These are phyloP conservation scores for Dusona sp. DNA, from an alignment of 2,888 invertebrate genomes.

Conservation along the genomic window DNA sequence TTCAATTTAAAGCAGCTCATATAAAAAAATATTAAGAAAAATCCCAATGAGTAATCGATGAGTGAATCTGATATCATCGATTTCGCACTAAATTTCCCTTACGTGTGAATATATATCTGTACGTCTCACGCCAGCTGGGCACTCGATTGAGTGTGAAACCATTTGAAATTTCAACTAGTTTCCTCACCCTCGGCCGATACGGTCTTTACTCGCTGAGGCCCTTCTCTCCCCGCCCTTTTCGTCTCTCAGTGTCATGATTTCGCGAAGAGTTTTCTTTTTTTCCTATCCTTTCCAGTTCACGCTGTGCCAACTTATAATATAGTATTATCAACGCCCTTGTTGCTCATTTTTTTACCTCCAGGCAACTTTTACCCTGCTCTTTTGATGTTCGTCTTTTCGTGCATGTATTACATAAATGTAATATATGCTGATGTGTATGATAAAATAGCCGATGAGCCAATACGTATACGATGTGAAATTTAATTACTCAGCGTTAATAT, in stretches of 20 bases:
- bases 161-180: conserved; percentile 69
- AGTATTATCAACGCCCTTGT: conserved; percentile 55
- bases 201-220: conserved; percentile 29
- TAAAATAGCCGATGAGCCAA: conserved; percentile 47
- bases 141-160: conserved; percentile 70
- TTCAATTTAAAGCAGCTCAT: background rate
- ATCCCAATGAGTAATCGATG: background rate
- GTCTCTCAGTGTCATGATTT: conserved; percentile 34
- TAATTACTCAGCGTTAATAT: conserved; percentile 30
- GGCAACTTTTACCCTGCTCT: background rate
- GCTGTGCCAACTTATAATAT: conserved; percentile 35
- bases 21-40: background rate
- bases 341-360: conserved; percentile 53
- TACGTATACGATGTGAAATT: conserved; percentile 35
- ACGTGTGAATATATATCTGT: conserved; percentile 20
- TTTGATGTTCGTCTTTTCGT: conserved; percentile 13
- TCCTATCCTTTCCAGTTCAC: conserved; percentile 49
- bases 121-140: conserved; percentile 34
- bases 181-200: conserved; percentile 24
- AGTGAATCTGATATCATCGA: conserved; percentile 16
- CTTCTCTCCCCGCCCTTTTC: conserved; percentile 24
- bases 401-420: background rate
- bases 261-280: conserved; percentile 1
- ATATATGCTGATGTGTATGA: conserved; percentile 5
- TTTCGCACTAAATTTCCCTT: background rate